Percentiles rank a stretch among this genome's conserved stretches.
Evolutionary conservation across 2,888 invertebrate species (phyloP).

Genomic region (Sinohyriopsis cumingii): DNA sequence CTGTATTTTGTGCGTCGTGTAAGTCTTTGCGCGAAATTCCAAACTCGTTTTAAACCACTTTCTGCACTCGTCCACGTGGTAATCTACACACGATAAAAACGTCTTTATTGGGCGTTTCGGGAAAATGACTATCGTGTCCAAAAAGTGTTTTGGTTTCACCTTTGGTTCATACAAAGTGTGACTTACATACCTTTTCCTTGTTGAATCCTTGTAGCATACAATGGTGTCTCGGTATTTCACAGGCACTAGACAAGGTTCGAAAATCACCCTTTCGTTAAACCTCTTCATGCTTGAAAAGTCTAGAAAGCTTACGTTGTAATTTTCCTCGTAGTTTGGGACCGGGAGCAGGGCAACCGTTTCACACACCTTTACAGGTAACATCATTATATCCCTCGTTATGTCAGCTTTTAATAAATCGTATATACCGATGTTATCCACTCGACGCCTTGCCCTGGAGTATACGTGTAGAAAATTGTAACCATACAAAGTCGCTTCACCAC

Average conservation of each 20-base stretch:
- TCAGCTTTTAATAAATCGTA: too few species aligned
- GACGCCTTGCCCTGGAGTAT: too few species aligned
- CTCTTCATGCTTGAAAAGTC: slow-evolving; percentile 52
- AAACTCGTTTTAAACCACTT: slow-evolving; percentile 63
- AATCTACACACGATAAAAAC: slow-evolving; percentile 55
- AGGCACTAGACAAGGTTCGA: slow-evolving; percentile 53
- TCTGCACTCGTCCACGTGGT: slow-evolving; percentile 59
- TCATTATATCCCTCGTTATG: too few species aligned
- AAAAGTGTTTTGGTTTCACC: slow-evolving; percentile 53
- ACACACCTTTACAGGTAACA: slow-evolving; percentile 39
- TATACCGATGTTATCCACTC: too few species aligned
- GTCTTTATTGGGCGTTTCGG: slow-evolving; percentile 50
- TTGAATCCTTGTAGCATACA: slow-evolving; percentile 51
- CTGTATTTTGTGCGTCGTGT: slow-evolving; percentile 47
- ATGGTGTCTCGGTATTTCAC: slow-evolving; percentile 51
- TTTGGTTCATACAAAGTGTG: slow-evolving; percentile 56
- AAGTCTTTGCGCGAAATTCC: slow-evolving; percentile 61
- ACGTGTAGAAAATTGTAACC: too few species aligned
- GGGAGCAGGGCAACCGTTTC: slow-evolving; percentile 55
- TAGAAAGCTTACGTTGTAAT: slow-evolving; percentile 43
- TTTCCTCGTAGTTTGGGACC: slow-evolving; percentile 52
- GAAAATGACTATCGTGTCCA: slow-evolving; percentile 54
- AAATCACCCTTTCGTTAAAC: slow-evolving; percentile 51
- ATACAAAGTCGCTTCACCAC: too few species aligned
- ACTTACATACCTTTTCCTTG: slow-evolving; percentile 54